Base-by-base conservation (phyloP, 2,888 invertebrate genomes). In the Ennomos erosarius region DNA sequence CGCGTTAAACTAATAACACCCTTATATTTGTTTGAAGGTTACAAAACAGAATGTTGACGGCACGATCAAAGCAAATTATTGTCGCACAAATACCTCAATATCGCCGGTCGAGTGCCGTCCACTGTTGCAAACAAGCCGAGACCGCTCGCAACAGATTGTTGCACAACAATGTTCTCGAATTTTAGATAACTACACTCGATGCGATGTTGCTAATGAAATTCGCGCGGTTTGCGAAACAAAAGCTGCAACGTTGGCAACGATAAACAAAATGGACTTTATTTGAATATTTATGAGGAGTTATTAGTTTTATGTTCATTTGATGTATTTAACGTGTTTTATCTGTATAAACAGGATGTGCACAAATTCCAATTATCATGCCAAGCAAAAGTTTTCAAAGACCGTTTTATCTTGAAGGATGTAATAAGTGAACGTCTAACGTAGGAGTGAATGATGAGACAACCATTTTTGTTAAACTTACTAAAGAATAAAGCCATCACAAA, bases 61-160 rank as follows among this genome's bases (percentile, higher is more conserved):
- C 44, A n/a, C 26, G 26, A 33, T 44, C 33, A 44, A 44, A 44
- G 10, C 33, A 26, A 33, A 33, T 33, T 44, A 44, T 16, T 33
- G 44, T 44, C 44, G 33, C 44, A 33, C 33, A 44, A 38, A 38
- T 38, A 11, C 9, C 8, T 40, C 40, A 9, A 13, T 13, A 11
- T 40, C 11, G 26, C 26, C 26, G 26, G 26, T 6, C 26, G 38
- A n/a, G 8, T 10, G 8, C 12, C 13, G 1, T 10, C 12, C 11
- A 37, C 10, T 42, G 40, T 42, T 38, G 42, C 43, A 33, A 42
- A 40, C 43, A 33, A 33, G 33, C 35, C 54, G 10, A 62, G 61
- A 68, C 71, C 67, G 48, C 68, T 67, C 58, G 73, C 75, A 73
- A 73, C 76, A 76, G 71, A 76, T 76, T 76, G 75, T 70, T 70